A percentile compares a stretch with the other conserved stretches of the same genome.
Conservation (phyloP, 2,888 invertebrate species). For the Nomada ruficornis region DNA sequence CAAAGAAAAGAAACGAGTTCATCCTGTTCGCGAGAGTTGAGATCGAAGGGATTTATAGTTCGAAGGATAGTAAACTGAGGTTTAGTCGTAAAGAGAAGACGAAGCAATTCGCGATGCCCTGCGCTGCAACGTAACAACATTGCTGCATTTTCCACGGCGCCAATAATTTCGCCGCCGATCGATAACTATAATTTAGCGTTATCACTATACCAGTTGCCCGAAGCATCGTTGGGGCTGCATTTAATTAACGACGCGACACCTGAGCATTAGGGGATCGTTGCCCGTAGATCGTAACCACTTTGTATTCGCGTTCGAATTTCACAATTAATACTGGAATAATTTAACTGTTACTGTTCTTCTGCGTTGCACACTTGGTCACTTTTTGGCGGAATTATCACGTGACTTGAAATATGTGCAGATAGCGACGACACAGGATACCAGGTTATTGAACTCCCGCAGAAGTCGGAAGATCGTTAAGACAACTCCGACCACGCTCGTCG, state of each 20-base stretch:
- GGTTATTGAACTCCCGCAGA: not conserved
- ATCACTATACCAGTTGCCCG: constrained; percentile 58
- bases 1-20: not conserved
- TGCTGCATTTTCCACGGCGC: constrained; percentile 45
- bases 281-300: constrained; percentile 52
- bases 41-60: too few species aligned
- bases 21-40: too few species aligned
- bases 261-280: constrained; percentile 62
- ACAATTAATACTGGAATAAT: not conserved
- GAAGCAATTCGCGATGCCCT: not conserved
- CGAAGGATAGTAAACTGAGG: too few species aligned
- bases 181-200: constrained; percentile 68
- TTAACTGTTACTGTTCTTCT: not conserved
- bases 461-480: constrained; percentile 11
- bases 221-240: constrained; percentile 50
- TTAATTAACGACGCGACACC: constrained; percentile 69
- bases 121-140: constrained; percentile 25
- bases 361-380: too few species aligned
- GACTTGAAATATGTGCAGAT: constrained; percentile 56
- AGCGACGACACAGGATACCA: constrained; percentile 37
- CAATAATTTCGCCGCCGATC: constrained; percentile 53
- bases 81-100: not conserved
- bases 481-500: constrained; percentile 19
- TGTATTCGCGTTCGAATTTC: not conserved
- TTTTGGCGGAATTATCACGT: constrained; percentile 3